Evolutionary conservation across 2,113 vertebrate species (phyloP).

Genomic region (Laticauda laticaudata): DNA sequence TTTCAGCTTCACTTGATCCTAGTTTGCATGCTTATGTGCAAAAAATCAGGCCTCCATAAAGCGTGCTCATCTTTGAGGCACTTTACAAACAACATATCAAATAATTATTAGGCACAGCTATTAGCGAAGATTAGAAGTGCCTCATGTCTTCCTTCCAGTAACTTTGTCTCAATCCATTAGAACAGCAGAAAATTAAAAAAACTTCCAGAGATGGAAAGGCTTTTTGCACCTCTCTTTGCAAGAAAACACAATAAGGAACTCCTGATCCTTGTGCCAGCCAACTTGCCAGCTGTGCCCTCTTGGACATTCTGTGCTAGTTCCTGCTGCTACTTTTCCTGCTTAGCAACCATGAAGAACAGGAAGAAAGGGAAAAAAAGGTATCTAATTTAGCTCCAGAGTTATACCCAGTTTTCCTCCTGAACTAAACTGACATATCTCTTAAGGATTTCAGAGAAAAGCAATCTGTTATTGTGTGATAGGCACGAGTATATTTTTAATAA

Average conservation of each 20-base stretch:
- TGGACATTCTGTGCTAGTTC: background rate
- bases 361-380: background rate
- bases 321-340: background rate
- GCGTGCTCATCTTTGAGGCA: background rate
- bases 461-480: background rate
- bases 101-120: background rate
- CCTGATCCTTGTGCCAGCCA: background rate
- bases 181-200: background rate
- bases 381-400: background rate
- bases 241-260: background rate
- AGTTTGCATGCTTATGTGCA: background rate
- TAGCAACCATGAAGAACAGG: background rate
- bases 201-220: background rate
- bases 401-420: background rate
- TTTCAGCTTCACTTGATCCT: background rate
- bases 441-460: background rate
- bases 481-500: background rate
- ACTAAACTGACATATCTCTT: background rate
- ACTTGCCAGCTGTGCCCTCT: background rate
- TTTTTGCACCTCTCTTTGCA: background rate
- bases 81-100: background rate
- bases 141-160: background rate
- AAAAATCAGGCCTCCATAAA: background rate
- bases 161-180: background rate
- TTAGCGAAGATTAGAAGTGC: background rate